Evolutionary conservation across 2,888 invertebrate genomes (phyloP).

Genomic region (Rhamphomyia laevipes): DNA sequence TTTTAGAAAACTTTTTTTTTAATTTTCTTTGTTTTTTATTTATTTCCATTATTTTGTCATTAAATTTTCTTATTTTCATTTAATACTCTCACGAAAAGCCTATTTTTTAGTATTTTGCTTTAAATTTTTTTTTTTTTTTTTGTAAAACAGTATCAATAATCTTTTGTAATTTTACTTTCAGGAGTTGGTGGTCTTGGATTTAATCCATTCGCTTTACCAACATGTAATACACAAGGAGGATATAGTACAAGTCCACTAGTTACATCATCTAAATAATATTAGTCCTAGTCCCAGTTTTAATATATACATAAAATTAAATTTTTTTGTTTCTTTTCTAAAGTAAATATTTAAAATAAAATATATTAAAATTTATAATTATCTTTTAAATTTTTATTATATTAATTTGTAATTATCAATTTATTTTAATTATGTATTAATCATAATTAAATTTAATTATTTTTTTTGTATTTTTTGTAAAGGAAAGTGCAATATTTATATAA

Average conservation of each 20-base stretch:
- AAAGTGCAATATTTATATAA: no score
- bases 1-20: background rate
- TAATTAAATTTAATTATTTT: no score
- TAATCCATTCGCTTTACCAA: constrained; percentile 84
- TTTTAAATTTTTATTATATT: background rate
- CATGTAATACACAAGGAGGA: constrained; percentile 66
- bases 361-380: background rate
- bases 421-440: background rate
- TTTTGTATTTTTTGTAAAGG: no score
- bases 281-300: constrained; percentile 18
- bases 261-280: constrained; percentile 61
- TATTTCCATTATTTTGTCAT: background rate
- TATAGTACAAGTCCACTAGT: constrained; percentile 70
- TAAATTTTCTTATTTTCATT: background rate
- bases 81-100: no score
- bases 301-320: no score
- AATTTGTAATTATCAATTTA: background rate
- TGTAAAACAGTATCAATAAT: background rate
- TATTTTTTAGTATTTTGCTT: background rate
- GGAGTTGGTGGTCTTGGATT: constrained; percentile 80
- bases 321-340: no score
- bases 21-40: background rate
- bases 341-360: background rate
- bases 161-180: constrained; percentile 20
- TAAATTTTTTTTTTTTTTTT: background rate